These are phyloP conservation scores for Hololepta plana DNA, from an alignment of 2,888 invertebrate species.

Conservation along the genomic window DNA sequence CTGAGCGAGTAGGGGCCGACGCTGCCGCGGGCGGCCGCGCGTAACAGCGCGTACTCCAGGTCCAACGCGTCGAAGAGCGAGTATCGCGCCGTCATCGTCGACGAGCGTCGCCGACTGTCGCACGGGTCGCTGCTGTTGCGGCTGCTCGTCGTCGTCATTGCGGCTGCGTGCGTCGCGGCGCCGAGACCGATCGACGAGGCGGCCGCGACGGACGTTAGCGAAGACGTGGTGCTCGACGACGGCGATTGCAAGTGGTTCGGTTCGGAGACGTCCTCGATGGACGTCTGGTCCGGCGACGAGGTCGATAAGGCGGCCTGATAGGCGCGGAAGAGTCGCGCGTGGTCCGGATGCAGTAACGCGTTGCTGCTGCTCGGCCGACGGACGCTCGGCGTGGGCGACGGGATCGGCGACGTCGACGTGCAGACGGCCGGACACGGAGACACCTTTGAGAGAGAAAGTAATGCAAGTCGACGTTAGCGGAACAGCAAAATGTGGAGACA, in stretches of 20 bases:
- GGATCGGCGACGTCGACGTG: constrained; percentile 21
- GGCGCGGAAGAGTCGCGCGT: constrained; percentile 40
- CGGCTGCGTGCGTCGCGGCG: constrained; percentile 13
- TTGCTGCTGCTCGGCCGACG: constrained; percentile 37
- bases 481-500: too few species aligned
- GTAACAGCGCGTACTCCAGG: constrained; percentile 46
- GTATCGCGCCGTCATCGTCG: constrained; percentile 40
- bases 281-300: constrained; percentile 27
- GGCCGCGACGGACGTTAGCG: constrained; percentile 32
- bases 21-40: constrained; percentile 51
- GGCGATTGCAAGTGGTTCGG: constrained; percentile 27
- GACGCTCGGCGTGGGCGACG: constrained; percentile 23
- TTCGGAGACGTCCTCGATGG: constrained; percentile 29
- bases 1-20: constrained; percentile 53
- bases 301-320: constrained; percentile 24
- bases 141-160: too few species aligned
- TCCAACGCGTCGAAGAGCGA: constrained; percentile 54
- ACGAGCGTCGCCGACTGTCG: constrained; percentile 33
- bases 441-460: too few species aligned
- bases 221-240: constrained; percentile 38
- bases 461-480: too few species aligned
- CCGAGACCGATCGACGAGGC: too few species aligned
- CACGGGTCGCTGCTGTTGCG: constrained; percentile 23
- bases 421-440: constrained; percentile 31
- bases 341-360: constrained; percentile 42